These are phyloP conservation scores for Lindbergichthys nudifrons DNA, from an alignment of 2,797 vertebrate genomes.

Conservation along the genomic window DNA sequence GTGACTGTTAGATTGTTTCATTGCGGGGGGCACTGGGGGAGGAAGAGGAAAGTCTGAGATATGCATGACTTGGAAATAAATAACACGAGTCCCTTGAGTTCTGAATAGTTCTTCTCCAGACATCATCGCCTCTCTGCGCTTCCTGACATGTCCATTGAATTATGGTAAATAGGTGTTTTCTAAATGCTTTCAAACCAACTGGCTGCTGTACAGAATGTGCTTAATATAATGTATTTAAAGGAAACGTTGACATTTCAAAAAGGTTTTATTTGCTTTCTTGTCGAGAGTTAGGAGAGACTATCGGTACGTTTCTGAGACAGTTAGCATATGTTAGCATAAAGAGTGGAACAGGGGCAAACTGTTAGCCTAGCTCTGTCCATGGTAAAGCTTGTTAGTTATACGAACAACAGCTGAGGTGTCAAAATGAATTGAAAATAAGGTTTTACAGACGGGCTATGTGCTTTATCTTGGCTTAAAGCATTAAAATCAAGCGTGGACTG, in stretches of 20 bases:
- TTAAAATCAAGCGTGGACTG: neutral
- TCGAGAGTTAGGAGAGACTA: neutral
- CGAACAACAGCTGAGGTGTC: neutral
- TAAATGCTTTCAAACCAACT: neutral
- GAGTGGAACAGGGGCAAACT: neutral
- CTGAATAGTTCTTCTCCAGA: slow-evolving; percentile 34
- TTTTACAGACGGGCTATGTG: neutral
- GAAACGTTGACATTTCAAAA: neutral
- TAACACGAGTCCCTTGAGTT: slow-evolving; percentile 20
- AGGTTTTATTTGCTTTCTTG: neutral
- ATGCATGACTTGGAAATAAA: slow-evolving; percentile 46
- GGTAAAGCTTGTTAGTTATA: neutral
- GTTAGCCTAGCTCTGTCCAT: neutral
- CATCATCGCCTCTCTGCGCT: neutral
- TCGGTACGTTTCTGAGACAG: neutral
- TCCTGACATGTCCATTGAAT: slow-evolving; percentile 30
- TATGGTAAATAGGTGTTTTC: neutral
- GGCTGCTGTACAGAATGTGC: neutral
- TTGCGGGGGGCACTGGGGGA: slow-evolving; percentile 40
- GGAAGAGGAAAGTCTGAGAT: slow-evolving; percentile 67
- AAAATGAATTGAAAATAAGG: neutral
- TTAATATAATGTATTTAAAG: neutral
- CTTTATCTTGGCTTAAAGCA: neutral
- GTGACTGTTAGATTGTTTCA: slow-evolving; percentile 44
- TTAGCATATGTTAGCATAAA: neutral